These are phyloP conservation scores for Clunio marinus DNA, from an alignment of 2,888 invertebrate species.

Conservation along the genomic window DNA sequence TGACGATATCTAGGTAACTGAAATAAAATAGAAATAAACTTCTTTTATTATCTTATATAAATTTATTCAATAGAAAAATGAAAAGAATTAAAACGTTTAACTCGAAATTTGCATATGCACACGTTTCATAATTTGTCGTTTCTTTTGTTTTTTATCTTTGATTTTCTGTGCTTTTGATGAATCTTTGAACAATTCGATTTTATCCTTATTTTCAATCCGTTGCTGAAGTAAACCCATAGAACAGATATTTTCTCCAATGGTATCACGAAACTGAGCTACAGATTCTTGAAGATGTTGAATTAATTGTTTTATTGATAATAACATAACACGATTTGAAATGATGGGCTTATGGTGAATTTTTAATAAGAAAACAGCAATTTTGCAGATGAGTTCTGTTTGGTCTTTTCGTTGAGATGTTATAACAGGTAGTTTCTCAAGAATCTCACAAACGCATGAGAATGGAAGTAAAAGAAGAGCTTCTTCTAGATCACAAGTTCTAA, in stretches of 20 bases:
- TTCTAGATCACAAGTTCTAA: constrained; percentile 86
- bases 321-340: constrained; percentile 63
- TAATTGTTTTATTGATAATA: constrained; percentile 49
- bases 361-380: constrained; percentile 71
- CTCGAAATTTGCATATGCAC: constrained; percentile 41
- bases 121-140: constrained; percentile 62
- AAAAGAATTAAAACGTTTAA: not conserved
- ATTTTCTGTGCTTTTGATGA: constrained; percentile 62
- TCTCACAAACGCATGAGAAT: constrained; percentile 72
- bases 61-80: not conserved
- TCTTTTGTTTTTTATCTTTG: constrained; percentile 60
- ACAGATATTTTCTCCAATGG: constrained; percentile 79
- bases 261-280: constrained; percentile 59
- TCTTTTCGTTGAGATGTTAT: constrained; percentile 63
- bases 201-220: constrained; percentile 69
- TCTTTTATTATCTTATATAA: no score
- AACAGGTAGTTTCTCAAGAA: constrained; percentile 66
- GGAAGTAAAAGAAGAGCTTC: constrained; percentile 83
- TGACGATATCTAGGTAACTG: not conserved
- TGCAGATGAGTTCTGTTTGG: constrained; percentile 70
- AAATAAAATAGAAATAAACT: not conserved
- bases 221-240: constrained; percentile 72
- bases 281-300: constrained; percentile 45
- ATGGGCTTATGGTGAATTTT: constrained; percentile 76
- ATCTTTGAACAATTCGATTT: constrained; percentile 73